A percentile compares a stretch with the other conserved stretches of the same genome.
Conservation (phyloP, 2,888 invertebrate species). For the Pardosa pseudoannulata region DNA sequence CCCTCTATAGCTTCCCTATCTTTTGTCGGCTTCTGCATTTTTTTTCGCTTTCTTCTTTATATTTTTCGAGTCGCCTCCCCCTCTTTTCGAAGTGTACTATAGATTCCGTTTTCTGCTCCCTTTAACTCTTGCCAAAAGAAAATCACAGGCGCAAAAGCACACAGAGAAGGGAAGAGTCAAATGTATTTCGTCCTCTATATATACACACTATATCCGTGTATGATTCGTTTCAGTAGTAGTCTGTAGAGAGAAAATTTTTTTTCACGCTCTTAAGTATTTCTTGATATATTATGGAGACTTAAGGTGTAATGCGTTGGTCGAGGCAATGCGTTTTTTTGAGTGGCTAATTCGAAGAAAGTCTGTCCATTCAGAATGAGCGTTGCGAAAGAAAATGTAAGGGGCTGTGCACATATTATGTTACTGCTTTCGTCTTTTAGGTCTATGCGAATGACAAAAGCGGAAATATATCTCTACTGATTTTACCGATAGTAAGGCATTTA, state of each 20-base stretch:
- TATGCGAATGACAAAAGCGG: too few species aligned
- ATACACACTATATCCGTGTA: conserved; percentile 48
- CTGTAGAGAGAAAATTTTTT: conserved; percentile 7
- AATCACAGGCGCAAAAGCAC: conserved; percentile 31
- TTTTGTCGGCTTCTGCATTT: conserved; percentile 53
- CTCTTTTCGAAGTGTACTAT: conserved; percentile 14
- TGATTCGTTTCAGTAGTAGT: conserved; percentile 30
- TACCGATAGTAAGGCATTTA: too few species aligned
- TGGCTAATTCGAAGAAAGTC: conserved; percentile 23
- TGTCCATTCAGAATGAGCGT: conserved; percentile 21
- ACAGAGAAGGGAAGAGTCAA: conserved; percentile 25
- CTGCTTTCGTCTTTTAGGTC: too few species aligned
- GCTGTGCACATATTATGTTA: background rate
- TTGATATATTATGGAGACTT: conserved; percentile 39
- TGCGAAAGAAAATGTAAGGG: background rate
- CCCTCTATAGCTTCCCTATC: conserved; percentile 61
- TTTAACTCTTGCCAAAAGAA: conserved; percentile 47
- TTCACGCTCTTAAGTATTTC: conserved; percentile 30
- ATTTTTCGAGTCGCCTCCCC: background rate
- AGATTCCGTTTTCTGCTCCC: conserved; percentile 54
- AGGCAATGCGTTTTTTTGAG: conserved; percentile 28
- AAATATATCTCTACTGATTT: too few species aligned
- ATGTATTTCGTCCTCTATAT: conserved; percentile 36
- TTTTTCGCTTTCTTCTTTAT: background rate
- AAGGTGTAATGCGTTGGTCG: conserved; percentile 35